Evolutionary conservation across 2,888 invertebrate genomes (phyloP).

Genomic region (Drosophila tripunctata): DNA sequence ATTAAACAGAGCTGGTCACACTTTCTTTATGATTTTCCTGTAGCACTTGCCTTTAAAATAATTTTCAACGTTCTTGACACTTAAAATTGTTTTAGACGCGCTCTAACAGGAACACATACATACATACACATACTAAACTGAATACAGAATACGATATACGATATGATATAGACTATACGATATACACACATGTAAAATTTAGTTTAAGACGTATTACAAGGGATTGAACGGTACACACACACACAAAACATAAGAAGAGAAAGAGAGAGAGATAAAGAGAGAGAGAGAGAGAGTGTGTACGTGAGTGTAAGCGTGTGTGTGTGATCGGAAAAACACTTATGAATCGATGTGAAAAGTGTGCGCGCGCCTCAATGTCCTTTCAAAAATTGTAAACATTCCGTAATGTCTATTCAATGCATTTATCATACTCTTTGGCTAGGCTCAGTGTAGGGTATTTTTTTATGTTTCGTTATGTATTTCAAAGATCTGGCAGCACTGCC

Average conservation of each 20-base stretch:
- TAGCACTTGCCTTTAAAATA: no score
- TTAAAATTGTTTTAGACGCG: conserved; percentile 15
- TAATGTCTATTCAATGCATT: conserved; percentile 26
- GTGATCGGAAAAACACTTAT: conserved; percentile 5
- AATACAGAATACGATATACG: conserved; percentile 4
- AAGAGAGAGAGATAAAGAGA: not conserved
- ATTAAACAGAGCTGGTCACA: not conserved
- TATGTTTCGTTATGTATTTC: not conserved
- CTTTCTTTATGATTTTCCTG: not conserved
- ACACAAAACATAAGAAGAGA: not conserved
- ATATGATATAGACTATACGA: conserved; percentile 1
- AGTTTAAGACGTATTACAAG: conserved; percentile 18
- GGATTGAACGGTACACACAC: conserved; percentile 3
- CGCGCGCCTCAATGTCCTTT: conserved; percentile 18
- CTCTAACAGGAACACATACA: conserved; percentile 39
- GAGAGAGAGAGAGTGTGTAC: not conserved
- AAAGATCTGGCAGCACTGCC: conserved; percentile 3
- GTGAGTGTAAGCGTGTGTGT: conserved; percentile 22
- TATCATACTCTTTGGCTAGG: conserved; percentile 27
- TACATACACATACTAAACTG: conserved; percentile 39
- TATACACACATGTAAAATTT: not conserved
- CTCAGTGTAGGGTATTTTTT: conserved; percentile 32
- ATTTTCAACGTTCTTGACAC: not conserved
- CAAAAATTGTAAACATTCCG: not conserved
- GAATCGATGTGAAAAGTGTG: not conserved